Evolutionary conservation across 2,113 vertebrate species (phyloP).

Genomic region (Cinclus mexicanus): DNA sequence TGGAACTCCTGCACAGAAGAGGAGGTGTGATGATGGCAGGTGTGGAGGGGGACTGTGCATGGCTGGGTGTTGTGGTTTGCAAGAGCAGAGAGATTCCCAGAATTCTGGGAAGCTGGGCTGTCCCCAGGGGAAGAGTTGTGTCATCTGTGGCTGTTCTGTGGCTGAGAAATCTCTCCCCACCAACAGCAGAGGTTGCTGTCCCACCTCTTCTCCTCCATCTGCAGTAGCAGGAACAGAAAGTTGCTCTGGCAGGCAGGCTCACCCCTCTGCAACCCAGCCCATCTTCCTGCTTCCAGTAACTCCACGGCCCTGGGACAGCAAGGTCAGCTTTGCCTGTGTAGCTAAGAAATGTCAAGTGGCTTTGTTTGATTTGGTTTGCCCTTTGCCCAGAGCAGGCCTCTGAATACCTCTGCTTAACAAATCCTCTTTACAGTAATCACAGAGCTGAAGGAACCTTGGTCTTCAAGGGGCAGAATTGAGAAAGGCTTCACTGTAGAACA

Average conservation of each 20-base stretch:
- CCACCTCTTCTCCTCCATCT: background rate
- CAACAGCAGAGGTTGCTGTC: background rate
- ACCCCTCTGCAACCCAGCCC: no score
- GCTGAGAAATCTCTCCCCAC: background rate
- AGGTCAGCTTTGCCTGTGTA: background rate
- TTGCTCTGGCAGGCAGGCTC: background rate
- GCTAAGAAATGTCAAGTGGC: background rate
- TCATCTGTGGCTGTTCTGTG: accelerated
- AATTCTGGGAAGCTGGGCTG: background rate
- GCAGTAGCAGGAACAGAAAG: background rate
- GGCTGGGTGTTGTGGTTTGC: background rate
- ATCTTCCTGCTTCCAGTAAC: background rate
- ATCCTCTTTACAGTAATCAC: conserved; percentile 9
- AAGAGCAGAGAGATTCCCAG: background rate
- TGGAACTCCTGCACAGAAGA: background rate
- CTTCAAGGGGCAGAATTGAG: background rate
- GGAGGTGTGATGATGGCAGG: background rate
- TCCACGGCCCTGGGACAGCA: background rate
- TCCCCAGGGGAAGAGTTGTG: background rate
- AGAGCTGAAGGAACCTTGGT: background rate
- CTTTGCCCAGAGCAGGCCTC: conserved; percentile 10
- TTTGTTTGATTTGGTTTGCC: background rate
- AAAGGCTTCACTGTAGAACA: background rate
- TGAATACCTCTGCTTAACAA: conserved; percentile 28
- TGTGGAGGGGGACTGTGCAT: background rate